Conservation (phyloP, 2,113 vertebrate species). For the Barbus barbus region DNA sequence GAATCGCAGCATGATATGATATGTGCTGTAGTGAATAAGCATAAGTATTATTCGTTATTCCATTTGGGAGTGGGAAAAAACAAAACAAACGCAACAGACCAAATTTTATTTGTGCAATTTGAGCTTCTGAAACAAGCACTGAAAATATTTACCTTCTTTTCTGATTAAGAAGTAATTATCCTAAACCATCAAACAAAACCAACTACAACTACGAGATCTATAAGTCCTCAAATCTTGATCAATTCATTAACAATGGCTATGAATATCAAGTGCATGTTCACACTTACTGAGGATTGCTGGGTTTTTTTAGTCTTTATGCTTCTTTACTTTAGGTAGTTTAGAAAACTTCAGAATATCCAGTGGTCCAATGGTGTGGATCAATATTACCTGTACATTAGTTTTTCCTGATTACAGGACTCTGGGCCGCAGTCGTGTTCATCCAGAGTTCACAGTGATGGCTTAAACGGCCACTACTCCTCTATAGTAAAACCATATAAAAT, state of each 20-base stretch:
- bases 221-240: background rate
- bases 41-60: background rate
- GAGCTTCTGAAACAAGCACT: background rate
- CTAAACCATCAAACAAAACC: background rate
- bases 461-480: constrained; percentile 42
- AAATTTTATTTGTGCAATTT: background rate
- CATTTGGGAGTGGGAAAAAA: constrained; percentile 50
- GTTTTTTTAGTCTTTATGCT: background rate
- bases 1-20: constrained; percentile 65
- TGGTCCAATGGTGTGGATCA: constrained; percentile 5
- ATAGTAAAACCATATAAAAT: constrained; percentile 20
- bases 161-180: background rate
- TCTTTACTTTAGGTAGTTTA: background rate
- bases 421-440: constrained; percentile 50
- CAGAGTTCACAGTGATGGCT: constrained; percentile 68
- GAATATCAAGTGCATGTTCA: background rate
- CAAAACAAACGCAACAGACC: background rate
- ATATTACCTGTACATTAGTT: constrained; percentile 19
- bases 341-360: background rate
- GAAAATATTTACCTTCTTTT: background rate
- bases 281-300: constrained; percentile 7
- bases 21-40: constrained; percentile 59
- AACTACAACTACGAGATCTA: background rate
- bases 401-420: constrained; percentile 43
- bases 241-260: background rate